phyloP scores from a whole-genome alignment of 64 coral and sea anemone genomes.

The Montipora capricornis region DNA sequence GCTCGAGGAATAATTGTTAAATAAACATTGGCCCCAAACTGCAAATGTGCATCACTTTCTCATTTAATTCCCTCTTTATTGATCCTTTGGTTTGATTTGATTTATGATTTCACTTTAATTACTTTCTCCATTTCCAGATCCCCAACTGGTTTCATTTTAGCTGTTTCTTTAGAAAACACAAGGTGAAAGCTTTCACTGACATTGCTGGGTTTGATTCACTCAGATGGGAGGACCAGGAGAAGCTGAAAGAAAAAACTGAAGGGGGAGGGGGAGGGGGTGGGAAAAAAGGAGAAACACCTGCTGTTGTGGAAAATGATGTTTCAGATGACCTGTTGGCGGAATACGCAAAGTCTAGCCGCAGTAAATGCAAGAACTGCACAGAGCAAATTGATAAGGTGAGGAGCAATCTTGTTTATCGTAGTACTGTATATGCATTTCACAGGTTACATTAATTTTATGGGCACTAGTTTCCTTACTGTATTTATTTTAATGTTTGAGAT shows the following conservation, averaged over 20 bases:
- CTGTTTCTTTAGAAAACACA: slow-evolving; percentile 91
- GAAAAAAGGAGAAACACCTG: not conserved
- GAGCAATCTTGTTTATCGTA: no score
- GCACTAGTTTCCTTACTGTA: no score
- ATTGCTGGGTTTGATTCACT: slow-evolving; percentile 80
- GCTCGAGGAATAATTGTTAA: no score
- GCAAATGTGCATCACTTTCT: not conserved
- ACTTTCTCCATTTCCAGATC: slow-evolving; percentile 43
- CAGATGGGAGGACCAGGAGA: slow-evolving; percentile 91
- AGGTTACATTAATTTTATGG: no score
- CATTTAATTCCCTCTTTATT: not conserved
- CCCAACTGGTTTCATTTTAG: slow-evolving; percentile 95
- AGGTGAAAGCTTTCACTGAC: slow-evolving; percentile 60
- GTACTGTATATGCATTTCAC: no score
- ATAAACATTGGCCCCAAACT: no score
- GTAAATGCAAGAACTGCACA: slow-evolving; percentile 90
- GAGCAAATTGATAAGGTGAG: slow-evolving; percentile 95
- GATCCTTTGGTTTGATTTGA: not conserved
- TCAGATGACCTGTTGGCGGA: slow-evolving; percentile 82
- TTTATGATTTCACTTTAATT: not conserved
- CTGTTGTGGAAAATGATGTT: not conserved
- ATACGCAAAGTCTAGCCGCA: slow-evolving; percentile 96
- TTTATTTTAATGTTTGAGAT: no score
- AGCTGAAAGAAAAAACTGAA: slow-evolving; percentile 56
- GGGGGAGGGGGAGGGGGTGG: slow-evolving; percentile 10